These are phyloP conservation scores for Acleris sparsana DNA, from an alignment of 2,888 invertebrate genomes.

Conservation along the genomic window DNA sequence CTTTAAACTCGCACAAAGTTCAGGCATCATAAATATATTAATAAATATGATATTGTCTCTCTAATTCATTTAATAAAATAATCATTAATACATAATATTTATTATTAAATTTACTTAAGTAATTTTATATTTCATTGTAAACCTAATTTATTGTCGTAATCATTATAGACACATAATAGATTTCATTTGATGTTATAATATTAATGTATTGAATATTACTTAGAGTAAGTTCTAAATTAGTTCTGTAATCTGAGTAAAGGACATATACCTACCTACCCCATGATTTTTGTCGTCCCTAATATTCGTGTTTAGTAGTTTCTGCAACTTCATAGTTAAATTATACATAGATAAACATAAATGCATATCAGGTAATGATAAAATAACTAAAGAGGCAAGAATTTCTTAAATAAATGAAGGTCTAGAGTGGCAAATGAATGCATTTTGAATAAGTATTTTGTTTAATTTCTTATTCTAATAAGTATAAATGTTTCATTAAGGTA, in stretches of 20 bases:
- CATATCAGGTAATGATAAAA: constrained; percentile 66
- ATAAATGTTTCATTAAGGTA: constrained; percentile 79
- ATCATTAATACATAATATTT: constrained; percentile 70
- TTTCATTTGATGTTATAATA: constrained; percentile 78
- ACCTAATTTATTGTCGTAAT: constrained; percentile 81
- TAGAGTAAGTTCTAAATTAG: constrained; percentile 79
- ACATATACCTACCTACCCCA: constrained; percentile 57
- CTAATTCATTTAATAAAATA: constrained; percentile 77
- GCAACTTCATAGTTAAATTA: constrained; percentile 73
- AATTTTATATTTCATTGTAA: constrained; percentile 71
- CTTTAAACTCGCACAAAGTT: constrained; percentile 37
- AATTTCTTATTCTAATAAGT: constrained; percentile 73
- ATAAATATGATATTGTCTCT: constrained; percentile 75
- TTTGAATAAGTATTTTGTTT: constrained; percentile 59
- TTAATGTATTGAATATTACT: constrained; percentile 72
- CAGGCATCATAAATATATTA: constrained; percentile 29
- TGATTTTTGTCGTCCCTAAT: constrained; percentile 70
- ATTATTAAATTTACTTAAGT: constrained; percentile 81
- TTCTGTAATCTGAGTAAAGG: constrained; percentile 70
- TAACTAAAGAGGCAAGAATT: constrained; percentile 61
- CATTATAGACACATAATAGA: constrained; percentile 76
- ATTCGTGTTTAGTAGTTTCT: constrained; percentile 69
- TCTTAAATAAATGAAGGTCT: constrained; percentile 62
- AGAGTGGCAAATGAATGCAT: constrained; percentile 66
- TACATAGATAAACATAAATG: constrained; percentile 71